Base-by-base conservation (phyloP, 2,888 invertebrate genomes). In the Atethmia centrago region DNA sequence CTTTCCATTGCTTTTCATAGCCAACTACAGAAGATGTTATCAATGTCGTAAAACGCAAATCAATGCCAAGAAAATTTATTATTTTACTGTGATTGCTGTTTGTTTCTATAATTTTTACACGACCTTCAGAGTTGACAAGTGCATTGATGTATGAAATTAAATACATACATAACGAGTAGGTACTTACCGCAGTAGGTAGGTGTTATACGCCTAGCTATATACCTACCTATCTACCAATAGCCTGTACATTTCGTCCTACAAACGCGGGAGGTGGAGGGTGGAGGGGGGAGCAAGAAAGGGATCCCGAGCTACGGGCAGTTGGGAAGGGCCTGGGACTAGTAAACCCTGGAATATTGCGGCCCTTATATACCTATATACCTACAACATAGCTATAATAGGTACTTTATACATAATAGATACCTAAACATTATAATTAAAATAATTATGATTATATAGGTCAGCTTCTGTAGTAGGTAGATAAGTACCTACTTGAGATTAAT, bases 1-100 rank as follows among this genome's bases (percentile, higher is more conserved):
- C 83, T 85, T 88, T 91, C 91, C 91, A 82, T 80, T 83, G 71
- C 80, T 88, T 87, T 86, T 86, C 74, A 76, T 83, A 83, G 88
- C 88, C 86, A 88, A 86, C 83, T 85, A 83, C 67, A 79, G 74
- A 84, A 79, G 77, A 82, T 79, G 74, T 81, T 84, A 85, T 85
- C 85, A 85, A 81, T 83, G 83, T 83, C 83, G 82, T 82, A 87
- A 79, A 87, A 78, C 62, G 63, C 77, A 80, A 79, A 83, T 85
- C 82, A 86, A 85, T 85, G 87, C 87, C 86, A 87, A 87, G 86
- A 85, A 87, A 87, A 81, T 51, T 62, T 77, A 83, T 67, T 77
- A 78, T 73, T 83, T 76, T 77, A 72, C 71, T 72, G 79, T 80
- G 76, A 83, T 83, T 79, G 75, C 67, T 81, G 71, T 80, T 85